These are phyloP conservation scores for Rousettus leschenaultii DNA, from an alignment of 2,113 vertebrate species.

Conservation along the genomic window DNA sequence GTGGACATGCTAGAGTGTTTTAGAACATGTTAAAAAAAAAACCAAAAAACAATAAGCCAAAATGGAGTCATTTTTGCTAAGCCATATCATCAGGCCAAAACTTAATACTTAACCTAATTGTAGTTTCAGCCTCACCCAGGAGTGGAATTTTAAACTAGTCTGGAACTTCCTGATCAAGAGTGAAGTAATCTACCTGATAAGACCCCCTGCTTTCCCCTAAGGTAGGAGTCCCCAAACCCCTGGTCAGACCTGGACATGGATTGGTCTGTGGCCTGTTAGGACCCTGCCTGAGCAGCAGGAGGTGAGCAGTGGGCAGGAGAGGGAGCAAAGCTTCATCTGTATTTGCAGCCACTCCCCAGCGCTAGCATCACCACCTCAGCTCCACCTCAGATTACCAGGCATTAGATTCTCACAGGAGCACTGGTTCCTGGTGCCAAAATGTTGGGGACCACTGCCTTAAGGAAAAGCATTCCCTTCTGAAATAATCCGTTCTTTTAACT, in stretches of 20 bases:
- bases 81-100: neutral
- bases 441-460: no score
- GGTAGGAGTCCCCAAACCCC: no score
- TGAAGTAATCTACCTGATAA: neutral
- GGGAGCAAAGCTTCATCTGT: no score
- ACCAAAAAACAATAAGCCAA: neutral
- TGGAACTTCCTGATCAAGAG: neutral
- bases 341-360: no score
- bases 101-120: neutral
- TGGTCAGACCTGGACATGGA: no score
- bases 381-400: no score
- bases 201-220: neutral
- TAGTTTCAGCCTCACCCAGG: neutral
- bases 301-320: no score
- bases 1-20: neutral
- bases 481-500: neutral
- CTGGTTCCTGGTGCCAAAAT: no score
- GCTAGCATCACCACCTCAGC: no score
- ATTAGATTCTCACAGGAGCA: no score
- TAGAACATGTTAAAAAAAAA: neutral
- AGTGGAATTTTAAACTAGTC: neutral
- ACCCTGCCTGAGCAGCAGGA: no score
- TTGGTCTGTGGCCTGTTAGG: no score
- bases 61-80: neutral
- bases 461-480: neutral